Conservation (phyloP, 2,113 vertebrate genomes). For the Cebidichthys violaceus region DNA sequence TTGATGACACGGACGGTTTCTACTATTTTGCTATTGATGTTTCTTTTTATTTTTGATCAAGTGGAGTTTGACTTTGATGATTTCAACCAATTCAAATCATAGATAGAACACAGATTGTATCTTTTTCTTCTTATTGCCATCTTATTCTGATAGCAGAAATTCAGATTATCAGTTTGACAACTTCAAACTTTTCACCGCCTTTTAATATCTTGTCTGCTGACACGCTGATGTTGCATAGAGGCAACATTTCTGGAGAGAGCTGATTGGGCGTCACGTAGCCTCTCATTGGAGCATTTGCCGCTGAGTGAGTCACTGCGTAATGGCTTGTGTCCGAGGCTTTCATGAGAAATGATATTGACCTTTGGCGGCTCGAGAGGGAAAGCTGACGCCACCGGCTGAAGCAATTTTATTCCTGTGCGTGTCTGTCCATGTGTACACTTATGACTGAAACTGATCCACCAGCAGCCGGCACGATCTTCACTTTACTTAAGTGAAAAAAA, state of each 20-base stretch:
- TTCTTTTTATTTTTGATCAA: too few relatives aligned
- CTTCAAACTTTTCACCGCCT: neutral
- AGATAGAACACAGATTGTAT: too few relatives aligned
- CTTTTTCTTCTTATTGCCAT: neutral
- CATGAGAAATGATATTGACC: slow-evolving; percentile 16
- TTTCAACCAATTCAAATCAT: neutral
- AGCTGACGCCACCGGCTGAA: neutral
- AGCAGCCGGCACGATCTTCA: neutral
- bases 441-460: neutral
- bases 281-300: neutral
- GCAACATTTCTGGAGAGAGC: neutral
- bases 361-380: neutral
- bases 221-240: neutral
- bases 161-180: neutral
- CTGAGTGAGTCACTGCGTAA: neutral
- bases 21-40: neutral
- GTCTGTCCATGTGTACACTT: neutral
- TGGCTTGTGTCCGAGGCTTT: neutral
- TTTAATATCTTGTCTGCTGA: neutral
- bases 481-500: neutral
- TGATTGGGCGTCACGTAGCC: neutral
- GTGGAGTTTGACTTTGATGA: neutral
- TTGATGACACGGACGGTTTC: neutral
- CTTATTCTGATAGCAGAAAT: neutral
- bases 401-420: neutral